A percentile compares a stretch with the other conserved stretches of the same genome.
Conservation (phyloP, 2,888 invertebrate genomes). For the Micropterix aruncella region DNA sequence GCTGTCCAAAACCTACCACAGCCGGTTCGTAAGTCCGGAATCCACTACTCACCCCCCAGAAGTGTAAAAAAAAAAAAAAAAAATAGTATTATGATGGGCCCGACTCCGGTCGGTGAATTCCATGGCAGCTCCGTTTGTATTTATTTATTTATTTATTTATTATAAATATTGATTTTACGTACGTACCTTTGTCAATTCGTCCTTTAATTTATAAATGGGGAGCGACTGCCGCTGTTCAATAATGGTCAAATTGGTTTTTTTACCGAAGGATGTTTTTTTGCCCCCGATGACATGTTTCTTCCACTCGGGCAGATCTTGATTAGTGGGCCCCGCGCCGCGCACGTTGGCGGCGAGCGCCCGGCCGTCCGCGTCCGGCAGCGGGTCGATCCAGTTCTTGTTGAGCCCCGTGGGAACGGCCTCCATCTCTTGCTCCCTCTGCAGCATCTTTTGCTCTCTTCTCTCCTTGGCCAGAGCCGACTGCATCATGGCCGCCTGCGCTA, state of each 20-base stretch:
- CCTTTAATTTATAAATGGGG: slow-evolving; percentile 92
- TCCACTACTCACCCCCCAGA: too few species aligned
- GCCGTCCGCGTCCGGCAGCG: slow-evolving; percentile 72
- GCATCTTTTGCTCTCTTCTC: slow-evolving; percentile 88
- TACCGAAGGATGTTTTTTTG: slow-evolving; percentile 95
- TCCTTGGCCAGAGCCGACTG: slow-evolving; percentile 97
- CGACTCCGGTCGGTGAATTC: too few species aligned
- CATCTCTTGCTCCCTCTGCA: slow-evolving; percentile 87
- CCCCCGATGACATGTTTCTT: slow-evolving; percentile 97
- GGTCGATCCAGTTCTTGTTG: slow-evolving; percentile 95
- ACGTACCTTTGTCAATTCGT: slow-evolving; percentile 76
- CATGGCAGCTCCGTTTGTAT: too few species aligned
- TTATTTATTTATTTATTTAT: too few species aligned
- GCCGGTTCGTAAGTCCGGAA: neutral
- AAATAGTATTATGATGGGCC: too few species aligned
- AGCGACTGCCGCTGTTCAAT: slow-evolving; percentile 91
- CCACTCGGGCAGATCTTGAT: slow-evolving; percentile 96
- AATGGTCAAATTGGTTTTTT: slow-evolving; percentile 87
- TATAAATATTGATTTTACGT: slow-evolving; percentile 4
- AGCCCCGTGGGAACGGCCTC: slow-evolving; percentile 69
- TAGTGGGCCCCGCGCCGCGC: slow-evolving; percentile 70
- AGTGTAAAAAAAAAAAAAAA: too few species aligned
- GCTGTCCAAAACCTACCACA: slow-evolving; percentile 3
- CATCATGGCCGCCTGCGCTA: slow-evolving; percentile 99
- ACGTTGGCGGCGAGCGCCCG: slow-evolving; percentile 61